phyloP scores from a whole-genome alignment of 2,113 vertebrate genomes.

The Zonotrichia leucophrys region DNA sequence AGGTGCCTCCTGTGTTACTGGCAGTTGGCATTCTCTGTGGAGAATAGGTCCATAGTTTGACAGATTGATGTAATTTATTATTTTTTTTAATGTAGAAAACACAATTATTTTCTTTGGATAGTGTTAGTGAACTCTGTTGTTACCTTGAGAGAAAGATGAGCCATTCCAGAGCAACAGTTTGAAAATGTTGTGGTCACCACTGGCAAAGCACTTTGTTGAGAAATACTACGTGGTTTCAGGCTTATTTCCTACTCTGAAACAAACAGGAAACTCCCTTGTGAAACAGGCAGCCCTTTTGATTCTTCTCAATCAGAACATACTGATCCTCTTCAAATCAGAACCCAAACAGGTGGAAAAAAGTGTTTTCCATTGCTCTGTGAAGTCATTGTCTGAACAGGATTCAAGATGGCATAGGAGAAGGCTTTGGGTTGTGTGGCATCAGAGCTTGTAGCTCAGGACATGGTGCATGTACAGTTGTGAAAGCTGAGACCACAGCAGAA shows the following conservation, averaged over 20 bases:
- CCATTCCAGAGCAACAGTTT: background rate
- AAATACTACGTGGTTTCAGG: background rate
- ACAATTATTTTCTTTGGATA: background rate
- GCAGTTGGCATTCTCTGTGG: background rate
- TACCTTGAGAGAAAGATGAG: background rate
- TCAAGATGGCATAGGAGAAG: background rate
- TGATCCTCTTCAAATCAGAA: background rate
- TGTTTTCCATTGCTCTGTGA: background rate
- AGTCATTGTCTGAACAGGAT: background rate
- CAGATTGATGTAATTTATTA: background rate
- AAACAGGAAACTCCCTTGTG: background rate
- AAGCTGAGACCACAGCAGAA: background rate
- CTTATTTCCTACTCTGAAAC: background rate
- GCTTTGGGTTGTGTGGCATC: background rate
- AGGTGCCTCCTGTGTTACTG: background rate
- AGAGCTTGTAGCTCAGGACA: background rate
- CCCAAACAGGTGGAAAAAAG: background rate
- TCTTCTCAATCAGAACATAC: background rate
- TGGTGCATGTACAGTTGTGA: fast-evolving
- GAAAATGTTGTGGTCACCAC: background rate
- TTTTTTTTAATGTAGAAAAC: background rate
- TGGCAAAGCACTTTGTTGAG: background rate
- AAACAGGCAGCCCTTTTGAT: background rate
- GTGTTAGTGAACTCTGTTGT: background rate
- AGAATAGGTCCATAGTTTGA: background rate